Base-by-base conservation (phyloP, 1,140 invertebrate genomes). In the Centruroides sculpturatus region DNA sequence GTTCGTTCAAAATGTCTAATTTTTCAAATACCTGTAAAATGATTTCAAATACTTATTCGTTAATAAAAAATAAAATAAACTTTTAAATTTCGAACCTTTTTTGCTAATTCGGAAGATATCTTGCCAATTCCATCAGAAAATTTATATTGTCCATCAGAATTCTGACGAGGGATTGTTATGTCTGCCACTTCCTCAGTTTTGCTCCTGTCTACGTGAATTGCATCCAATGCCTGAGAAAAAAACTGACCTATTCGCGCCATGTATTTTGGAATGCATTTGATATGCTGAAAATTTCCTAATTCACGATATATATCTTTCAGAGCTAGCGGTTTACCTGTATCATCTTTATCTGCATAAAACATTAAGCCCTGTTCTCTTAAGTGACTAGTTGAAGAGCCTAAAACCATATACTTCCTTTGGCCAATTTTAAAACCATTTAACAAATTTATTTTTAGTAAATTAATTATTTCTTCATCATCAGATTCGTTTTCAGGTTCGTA, bases 221-320 rank as follows among this genome's bases (percentile, higher is more conserved):
- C 87, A 86, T 52, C 75, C 71, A 10, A 80, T 79, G 56, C 87
- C 75, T 71, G 87, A 85, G 5, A 86, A 72, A 72, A 72, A 47
- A 68, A 66, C 35, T 71, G 68, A 34, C 71, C 71, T 62, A 71
- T 67, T 53, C 71, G 54, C 46, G 70, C 68, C 69, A 72, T 72
- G 56, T 68, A 68, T 47, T 72, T 72, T 4, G 71, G 64, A 41
- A 72, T 69, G 23, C 59, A 58, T 8, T 59, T 53, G 6, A 66
- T 68, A 11, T 65, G 57, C 41, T 50, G 55, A 49, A 70, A 67
- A 47, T 70, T 54, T 6, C 71, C 71, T 3, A 69, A 55, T 3
- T 58, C 10, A 8, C 62, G 6, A 41, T 1, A 3, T 41, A 41
- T 41, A 41, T 5, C 8, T 41, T 41, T 41, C 5, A 41, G 5